A percentile compares a stretch with the other conserved stretches of the same genome.
phyloP scores from a whole-genome alignment of 2,888 invertebrate genomes.

The Xestia rhomboidea region DNA sequence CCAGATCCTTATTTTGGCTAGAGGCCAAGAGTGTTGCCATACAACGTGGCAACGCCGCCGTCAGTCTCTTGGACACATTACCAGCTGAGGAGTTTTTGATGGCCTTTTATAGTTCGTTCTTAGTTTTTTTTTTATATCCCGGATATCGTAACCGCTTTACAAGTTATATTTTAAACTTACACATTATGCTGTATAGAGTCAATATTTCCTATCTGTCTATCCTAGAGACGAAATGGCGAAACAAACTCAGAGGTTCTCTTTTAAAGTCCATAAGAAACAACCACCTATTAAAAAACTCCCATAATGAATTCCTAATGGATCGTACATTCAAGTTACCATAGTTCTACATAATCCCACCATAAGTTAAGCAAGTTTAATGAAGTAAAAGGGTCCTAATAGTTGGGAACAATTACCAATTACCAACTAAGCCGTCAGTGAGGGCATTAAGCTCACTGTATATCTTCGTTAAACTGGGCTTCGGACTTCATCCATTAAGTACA shows the following conservation, averaged over 20 bases:
- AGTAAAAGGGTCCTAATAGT: constrained; percentile 25
- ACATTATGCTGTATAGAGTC: too few species aligned
- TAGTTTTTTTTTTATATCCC: too few species aligned
- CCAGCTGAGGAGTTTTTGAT: too few species aligned
- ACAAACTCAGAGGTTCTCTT: not conserved
- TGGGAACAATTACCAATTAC: constrained; percentile 25
- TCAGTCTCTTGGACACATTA: too few species aligned
- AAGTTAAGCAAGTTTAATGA: constrained; percentile 12
- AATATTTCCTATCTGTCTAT: not conserved
- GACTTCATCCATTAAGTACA: not conserved
- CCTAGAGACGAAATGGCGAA: not conserved
- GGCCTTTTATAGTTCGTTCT: too few species aligned
- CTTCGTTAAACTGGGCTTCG: constrained; percentile 17
- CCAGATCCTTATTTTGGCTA: too few species aligned
- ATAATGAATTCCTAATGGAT: not conserved
- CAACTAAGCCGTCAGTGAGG: not conserved
- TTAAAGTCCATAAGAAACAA: not conserved
- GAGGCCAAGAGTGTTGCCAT: too few species aligned
- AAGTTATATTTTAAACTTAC: too few species aligned
- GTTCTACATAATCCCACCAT: not conserved
- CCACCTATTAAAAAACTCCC: not conserved
- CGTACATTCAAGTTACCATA: constrained; percentile 1
- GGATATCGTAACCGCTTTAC: too few species aligned
- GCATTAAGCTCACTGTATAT: constrained; percentile 10
- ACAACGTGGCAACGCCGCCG: too few species aligned